A percentile compares a stretch with the other conserved stretches of the same genome.
These are phyloP conservation scores for Grantiella picta DNA, from an alignment of 2,113 vertebrate species.

Conservation along the genomic window DNA sequence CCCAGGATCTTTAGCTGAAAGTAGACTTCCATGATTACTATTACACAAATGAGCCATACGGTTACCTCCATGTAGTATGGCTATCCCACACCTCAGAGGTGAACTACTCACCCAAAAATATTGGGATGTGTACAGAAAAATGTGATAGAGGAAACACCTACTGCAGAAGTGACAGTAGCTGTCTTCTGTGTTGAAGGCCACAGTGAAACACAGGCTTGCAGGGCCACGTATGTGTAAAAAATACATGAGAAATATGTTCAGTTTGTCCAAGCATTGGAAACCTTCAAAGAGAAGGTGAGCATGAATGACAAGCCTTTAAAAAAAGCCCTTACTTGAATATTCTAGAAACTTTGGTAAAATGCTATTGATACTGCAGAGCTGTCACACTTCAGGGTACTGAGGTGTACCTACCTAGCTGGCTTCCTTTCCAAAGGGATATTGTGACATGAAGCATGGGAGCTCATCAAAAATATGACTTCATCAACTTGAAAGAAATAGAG, in stretches of 20 bases:
- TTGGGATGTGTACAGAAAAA: neutral
- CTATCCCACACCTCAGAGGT: neutral
- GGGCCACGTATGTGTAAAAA: accelerated
- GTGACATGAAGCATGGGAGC: neutral
- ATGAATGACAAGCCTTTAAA: neutral
- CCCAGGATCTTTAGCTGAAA: neutral
- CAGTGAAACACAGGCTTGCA: neutral
- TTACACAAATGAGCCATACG: neutral
- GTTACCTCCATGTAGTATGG: neutral
- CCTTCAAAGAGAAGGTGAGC: neutral
- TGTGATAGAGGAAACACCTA: neutral
- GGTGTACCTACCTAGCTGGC: neutral
- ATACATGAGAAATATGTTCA: neutral
- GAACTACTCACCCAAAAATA: neutral
- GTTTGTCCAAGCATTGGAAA: neutral
- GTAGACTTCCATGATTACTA: neutral
- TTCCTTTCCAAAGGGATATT: neutral
- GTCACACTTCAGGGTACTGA: neutral
- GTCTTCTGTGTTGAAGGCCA: neutral
- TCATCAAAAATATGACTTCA: neutral
- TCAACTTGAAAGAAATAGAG: neutral
- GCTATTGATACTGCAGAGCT: neutral
- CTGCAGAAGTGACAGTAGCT: neutral
- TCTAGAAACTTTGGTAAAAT: neutral
- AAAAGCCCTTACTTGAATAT: neutral